phyloP scores from a whole-genome alignment of 1,140 invertebrate species.

The Brachionus angularis region DNA sequence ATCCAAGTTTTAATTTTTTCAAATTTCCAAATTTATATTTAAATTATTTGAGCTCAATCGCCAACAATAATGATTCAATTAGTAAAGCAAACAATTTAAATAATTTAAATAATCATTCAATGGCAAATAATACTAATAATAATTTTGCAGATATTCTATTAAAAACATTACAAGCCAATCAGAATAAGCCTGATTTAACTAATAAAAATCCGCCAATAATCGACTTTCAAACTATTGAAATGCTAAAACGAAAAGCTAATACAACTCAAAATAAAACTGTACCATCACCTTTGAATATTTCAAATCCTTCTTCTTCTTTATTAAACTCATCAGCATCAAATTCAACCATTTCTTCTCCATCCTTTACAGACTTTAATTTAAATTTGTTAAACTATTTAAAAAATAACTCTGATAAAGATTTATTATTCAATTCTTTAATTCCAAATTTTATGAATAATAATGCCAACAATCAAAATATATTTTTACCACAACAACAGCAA shows the following conservation, averaged over 20 bases:
- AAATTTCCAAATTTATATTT: constrained; percentile 33
- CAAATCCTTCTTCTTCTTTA: constrained; percentile 5
- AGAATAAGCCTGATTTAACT: too few relatives aligned
- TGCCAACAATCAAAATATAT: too few relatives aligned
- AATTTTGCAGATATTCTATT: neutral
- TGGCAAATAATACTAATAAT: neutral
- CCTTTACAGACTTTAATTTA: neutral
- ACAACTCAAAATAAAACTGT: neutral
- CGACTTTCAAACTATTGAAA: neutral
- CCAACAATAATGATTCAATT: neutral
- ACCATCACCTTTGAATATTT: neutral
- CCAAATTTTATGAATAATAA: too few relatives aligned
- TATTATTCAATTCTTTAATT: neutral
- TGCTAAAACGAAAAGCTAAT: neutral
- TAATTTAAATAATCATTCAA: neutral
- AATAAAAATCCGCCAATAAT: neutral
- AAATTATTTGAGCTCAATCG: neutral
- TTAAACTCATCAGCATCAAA: constrained; percentile 1
- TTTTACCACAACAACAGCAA: too few relatives aligned
- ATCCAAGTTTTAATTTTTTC: constrained; percentile 15
- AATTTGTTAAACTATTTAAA: constrained; percentile 2
- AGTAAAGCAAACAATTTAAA: neutral
- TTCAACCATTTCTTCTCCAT: constrained; percentile 6
- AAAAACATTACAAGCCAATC: too few relatives aligned
- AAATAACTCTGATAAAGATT: neutral